These are phyloP conservation scores for Gymnopithys bicolor DNA, from an alignment of 2,797 vertebrate species.

Conservation along the genomic window DNA sequence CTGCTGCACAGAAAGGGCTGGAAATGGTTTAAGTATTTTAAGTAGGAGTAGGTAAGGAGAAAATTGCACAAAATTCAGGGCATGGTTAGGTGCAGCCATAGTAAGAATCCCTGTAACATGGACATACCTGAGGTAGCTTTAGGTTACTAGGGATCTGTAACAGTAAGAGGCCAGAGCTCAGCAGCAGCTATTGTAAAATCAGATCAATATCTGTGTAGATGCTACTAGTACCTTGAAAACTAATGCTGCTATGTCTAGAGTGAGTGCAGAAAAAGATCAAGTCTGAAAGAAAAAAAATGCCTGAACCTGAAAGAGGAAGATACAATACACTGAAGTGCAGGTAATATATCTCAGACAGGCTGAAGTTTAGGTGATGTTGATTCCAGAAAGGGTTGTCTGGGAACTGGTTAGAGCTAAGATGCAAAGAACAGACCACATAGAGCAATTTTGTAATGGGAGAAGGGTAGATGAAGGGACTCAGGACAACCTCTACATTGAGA, in stretches of 20 bases:
- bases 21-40: neutral
- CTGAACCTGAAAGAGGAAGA: neutral
- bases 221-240: neutral
- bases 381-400: neutral
- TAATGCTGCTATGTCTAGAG: neutral
- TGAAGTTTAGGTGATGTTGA: neutral
- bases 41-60: neutral
- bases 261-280: neutral
- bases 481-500: neutral
- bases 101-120: neutral
- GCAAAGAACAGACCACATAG: neutral
- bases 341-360: neutral
- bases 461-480: neutral
- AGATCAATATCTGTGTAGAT: neutral
- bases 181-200: neutral
- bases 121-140: neutral
- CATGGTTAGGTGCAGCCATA: neutral
- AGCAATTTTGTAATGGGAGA: neutral
- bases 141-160: neutral
- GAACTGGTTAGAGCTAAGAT: neutral
- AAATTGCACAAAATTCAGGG: neutral
- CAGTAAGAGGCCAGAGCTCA: neutral
- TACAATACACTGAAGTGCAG: neutral
- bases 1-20: neutral
- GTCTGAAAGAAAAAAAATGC: neutral